A percentile compares a stretch with the other conserved stretches of the same genome.
Conservation (phyloP, 2,797 vertebrate genomes). For the Tinamus major region DNA sequence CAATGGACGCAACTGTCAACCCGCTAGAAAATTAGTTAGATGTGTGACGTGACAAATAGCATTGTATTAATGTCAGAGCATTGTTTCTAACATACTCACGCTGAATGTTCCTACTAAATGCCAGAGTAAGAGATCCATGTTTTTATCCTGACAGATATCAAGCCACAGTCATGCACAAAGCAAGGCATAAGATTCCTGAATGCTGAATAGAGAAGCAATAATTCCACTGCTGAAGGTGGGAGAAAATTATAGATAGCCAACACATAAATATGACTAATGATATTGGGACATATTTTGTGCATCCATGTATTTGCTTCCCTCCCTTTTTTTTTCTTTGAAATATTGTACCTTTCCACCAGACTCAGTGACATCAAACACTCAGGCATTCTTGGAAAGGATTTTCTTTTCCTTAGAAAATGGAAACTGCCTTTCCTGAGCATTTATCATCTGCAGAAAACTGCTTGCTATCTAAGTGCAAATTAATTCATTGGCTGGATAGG, state of each 20-base stretch:
- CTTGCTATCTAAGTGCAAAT: not conserved
- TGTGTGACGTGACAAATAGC: conserved; percentile 26
- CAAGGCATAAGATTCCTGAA: not conserved
- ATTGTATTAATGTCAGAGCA: conserved; percentile 41
- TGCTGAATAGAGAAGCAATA: not conserved
- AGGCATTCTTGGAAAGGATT: not conserved
- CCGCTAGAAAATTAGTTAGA: conserved; percentile 39
- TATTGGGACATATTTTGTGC: not conserved
- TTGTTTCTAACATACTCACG: not conserved
- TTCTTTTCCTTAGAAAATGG: not conserved
- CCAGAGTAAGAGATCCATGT: not conserved
- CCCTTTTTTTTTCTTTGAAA: not conserved
- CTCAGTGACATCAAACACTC: not conserved
- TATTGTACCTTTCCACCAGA: not conserved
- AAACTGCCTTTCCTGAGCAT: not conserved
- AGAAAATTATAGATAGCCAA: conserved; percentile 19
- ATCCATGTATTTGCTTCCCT: not conserved
- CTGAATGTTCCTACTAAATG: conserved; percentile 11
- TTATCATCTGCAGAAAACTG: not conserved
- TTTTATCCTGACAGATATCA: conserved; percentile 24
- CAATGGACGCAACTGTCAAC: conserved; percentile 51
- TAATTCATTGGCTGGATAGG: not conserved
- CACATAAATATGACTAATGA: conserved; percentile 3
- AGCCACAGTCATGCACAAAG: conserved; percentile 3
- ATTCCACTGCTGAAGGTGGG: not conserved